Conservation (phyloP, 2,113 vertebrate genomes). For the Gnathonemus echidnorhynchus region DNA sequence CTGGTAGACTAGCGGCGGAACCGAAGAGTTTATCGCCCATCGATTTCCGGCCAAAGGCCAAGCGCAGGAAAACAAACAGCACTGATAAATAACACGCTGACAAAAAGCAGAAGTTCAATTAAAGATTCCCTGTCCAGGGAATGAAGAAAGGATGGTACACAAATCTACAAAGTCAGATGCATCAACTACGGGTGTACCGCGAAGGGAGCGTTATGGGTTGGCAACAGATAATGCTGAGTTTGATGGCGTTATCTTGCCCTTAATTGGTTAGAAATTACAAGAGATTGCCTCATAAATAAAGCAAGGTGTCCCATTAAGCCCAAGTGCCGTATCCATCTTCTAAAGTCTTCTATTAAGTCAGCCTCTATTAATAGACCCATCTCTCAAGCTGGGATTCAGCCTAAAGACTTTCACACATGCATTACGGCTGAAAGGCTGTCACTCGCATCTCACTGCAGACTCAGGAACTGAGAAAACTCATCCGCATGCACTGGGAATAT, state of each 20-base stretch:
- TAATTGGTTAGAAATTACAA: conserved; percentile 49
- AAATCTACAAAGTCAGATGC: conserved; percentile 10
- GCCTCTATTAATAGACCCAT: conserved; percentile 15
- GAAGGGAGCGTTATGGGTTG: conserved; percentile 34
- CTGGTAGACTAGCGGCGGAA: too few relatives aligned
- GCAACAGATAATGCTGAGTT: conserved; percentile 36
- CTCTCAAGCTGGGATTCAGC: conserved; percentile 37
- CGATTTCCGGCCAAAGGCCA: conserved; percentile 32
- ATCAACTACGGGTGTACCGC: conserved; percentile 17
- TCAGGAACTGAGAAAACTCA: neutral
- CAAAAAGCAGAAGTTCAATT: conserved; percentile 44
- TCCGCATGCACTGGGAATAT: conserved; percentile 1
- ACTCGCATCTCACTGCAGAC: neutral
- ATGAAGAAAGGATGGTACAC: conserved; percentile 44
- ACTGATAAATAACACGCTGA: conserved; percentile 27
- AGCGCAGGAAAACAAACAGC: conserved; percentile 32
- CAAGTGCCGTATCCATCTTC: conserved; percentile 43
- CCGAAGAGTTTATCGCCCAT: conserved; percentile 26
- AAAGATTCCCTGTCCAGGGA: conserved; percentile 54
- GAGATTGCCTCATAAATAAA: conserved; percentile 53
- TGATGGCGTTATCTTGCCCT: conserved; percentile 51
- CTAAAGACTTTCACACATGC: neutral
- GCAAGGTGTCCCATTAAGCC: conserved; percentile 36
- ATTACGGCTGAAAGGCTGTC: neutral
- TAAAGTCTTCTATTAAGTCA: conserved; percentile 41